phyloP scores from a whole-genome alignment of 2,888 invertebrate species.

The Cataglyphis rosenhaueri region DNA sequence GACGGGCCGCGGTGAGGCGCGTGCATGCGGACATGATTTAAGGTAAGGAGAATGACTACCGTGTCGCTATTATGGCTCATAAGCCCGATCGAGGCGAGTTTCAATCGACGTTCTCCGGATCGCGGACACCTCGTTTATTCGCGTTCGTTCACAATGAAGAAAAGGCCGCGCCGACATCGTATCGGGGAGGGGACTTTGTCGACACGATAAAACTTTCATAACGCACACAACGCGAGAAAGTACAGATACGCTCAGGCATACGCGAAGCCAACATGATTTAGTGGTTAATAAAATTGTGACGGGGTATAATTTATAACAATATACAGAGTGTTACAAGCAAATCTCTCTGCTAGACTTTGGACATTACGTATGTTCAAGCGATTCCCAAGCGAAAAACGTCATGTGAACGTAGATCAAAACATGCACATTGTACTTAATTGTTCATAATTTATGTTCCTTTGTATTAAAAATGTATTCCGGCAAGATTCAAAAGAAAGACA shows the following conservation, averaged over 20 bases:
- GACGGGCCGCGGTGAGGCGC: conserved; percentile 67
- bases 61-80: conserved; percentile 69
- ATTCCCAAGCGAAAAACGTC: conserved; percentile 26
- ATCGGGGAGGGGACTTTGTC: neutral
- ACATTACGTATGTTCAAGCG: neutral
- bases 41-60: conserved; percentile 73
- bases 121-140: conserved; percentile 67
- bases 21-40: conserved; percentile 73
- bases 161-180: conserved; percentile 23
- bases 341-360: conserved; percentile 14
- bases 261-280: conserved; percentile 35
- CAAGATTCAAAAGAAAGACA: neutral
- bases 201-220: conserved; percentile 38
- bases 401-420: neutral
- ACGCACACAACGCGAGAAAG: conserved; percentile 30
- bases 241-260: conserved; percentile 13
- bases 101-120: conserved; percentile 61
- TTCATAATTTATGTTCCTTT: neutral
- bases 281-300: conserved; percentile 45
- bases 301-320: conserved; percentile 31
- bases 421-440: neutral
- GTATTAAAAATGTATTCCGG: neutral
- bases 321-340: conserved; percentile 16
- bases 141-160: conserved; percentile 38
- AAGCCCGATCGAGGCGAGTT: conserved; percentile 60